A percentile compares a stretch with the other conserved stretches of the same genome.
Conservation (phyloP, 2,888 invertebrate species). For the Eugnorisma glareosa region DNA sequence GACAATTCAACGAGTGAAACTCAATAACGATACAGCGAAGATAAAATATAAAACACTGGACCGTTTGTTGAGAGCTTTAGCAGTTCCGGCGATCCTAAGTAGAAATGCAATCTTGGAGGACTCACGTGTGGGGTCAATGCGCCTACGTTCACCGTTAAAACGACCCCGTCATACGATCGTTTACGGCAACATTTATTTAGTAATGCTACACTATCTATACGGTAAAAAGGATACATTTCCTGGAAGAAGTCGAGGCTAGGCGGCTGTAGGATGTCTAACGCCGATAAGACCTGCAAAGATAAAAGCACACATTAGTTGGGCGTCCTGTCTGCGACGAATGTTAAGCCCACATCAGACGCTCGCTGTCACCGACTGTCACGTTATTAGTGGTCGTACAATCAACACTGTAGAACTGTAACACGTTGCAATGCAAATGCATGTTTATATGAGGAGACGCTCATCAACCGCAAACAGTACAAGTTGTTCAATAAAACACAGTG, state of each 20-base stretch:
- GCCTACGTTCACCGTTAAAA: constrained; percentile 74
- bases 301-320: constrained; percentile 67
- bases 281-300: constrained; percentile 97
- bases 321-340: constrained; percentile 24
- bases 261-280: constrained; percentile 99
- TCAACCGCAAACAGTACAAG: constrained; percentile 77
- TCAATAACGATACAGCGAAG: constrained; percentile 71
- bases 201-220: constrained; percentile 60
- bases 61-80: constrained; percentile 65
- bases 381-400: constrained; percentile 71
- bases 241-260: constrained; percentile 99
- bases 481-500: constrained; percentile 82
- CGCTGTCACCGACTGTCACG: constrained; percentile 64
- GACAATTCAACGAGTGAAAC: constrained; percentile 73
- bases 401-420: constrained; percentile 66
- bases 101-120: constrained; percentile 72
- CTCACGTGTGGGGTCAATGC: constrained; percentile 76
- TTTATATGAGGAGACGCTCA: constrained; percentile 71
- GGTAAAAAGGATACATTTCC: constrained; percentile 98
- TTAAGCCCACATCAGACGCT: constrained; percentile 55
- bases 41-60: constrained; percentile 70
- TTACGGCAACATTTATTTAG: constrained; percentile 70
- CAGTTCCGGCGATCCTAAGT: constrained; percentile 70
- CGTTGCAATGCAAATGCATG: constrained; percentile 77
- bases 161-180: constrained; percentile 63